These are phyloP conservation scores for Turnix velox DNA, from an alignment of 2,113 vertebrate genomes.

Conservation along the genomic window DNA sequence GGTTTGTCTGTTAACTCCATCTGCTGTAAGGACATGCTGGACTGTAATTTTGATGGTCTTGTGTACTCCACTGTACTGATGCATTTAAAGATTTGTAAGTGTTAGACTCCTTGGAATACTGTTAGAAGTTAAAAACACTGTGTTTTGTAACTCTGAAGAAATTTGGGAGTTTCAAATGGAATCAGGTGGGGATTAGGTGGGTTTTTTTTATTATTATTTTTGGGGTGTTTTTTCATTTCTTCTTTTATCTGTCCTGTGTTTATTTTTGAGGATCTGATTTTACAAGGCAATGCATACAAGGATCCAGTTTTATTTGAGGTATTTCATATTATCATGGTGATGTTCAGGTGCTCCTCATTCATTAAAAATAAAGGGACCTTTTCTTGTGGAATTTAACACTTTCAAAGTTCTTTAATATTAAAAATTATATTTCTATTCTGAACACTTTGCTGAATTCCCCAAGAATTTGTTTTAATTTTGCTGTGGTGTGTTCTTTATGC, in stretches of 20 bases:
- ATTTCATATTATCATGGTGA: constrained; percentile 39
- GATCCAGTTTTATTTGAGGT: constrained; percentile 83
- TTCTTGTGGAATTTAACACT: constrained; percentile 67
- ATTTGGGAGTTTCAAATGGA: background rate
- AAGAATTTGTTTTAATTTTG: constrained; percentile 35
- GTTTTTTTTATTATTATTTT: background rate
- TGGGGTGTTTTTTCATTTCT: background rate
- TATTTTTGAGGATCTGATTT: constrained; percentile 87
- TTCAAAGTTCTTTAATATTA: background rate
- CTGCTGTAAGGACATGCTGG: background rate
- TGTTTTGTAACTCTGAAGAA: background rate
- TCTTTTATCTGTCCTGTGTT: constrained; percentile 38
- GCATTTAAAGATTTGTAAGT: background rate
- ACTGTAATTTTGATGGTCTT: background rate
- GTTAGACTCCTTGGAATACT: background rate
- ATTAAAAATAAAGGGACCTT: background rate
- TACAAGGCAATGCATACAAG: constrained; percentile 84
- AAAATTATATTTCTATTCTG: background rate
- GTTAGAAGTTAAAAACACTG: background rate
- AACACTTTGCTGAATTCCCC: constrained; percentile 59
- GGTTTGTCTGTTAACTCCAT: background rate
- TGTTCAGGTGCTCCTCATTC: background rate
- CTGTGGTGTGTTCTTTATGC: constrained; percentile 11
- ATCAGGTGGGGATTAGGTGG: background rate
- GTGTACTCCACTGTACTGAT: background rate